These are phyloP conservation scores for Bradypodion pumilum DNA, from an alignment of 2,797 vertebrate genomes.

Conservation along the genomic window DNA sequence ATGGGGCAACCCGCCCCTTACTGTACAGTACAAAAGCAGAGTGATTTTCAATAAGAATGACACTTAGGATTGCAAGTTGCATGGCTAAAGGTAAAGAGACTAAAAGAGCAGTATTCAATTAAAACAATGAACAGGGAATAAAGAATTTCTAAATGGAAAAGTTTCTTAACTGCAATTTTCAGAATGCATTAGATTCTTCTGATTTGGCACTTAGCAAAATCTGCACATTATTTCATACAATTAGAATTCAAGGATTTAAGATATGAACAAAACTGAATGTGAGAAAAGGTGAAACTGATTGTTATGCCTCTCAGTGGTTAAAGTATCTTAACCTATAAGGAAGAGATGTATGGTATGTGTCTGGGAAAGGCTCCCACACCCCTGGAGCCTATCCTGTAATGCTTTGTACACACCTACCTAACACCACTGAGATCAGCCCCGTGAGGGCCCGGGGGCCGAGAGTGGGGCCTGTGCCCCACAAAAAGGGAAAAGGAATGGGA, in stretches of 20 bases:
- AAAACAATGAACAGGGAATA: not conserved
- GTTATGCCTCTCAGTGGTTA: too few relatives aligned
- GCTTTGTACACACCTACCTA: too few relatives aligned
- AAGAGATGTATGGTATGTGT: too few relatives aligned
- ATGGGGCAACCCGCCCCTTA: not conserved
- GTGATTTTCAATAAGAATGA: not conserved
- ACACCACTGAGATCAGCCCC: too few relatives aligned
- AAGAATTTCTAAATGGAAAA: not conserved
- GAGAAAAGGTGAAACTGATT: not conserved
- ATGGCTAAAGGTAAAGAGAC: not conserved
- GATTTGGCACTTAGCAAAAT: too few relatives aligned
- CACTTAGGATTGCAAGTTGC: not conserved
- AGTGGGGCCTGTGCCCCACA: too few relatives aligned
- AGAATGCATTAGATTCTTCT: too few relatives aligned
- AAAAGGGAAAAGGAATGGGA: too few relatives aligned
- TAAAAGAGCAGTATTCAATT: not conserved
- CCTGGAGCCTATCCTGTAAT: too few relatives aligned
- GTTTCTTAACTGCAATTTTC: not conserved
- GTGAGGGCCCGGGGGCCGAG: too few relatives aligned
- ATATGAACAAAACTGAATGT: not conserved
- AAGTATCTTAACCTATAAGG: too few relatives aligned
- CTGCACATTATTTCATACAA: not conserved
- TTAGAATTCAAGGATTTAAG: not conserved
- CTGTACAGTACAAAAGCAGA: not conserved
- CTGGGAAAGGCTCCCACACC: not conserved